Percentiles rank a stretch among this genome's conserved stretches.
These are phyloP conservation scores for Hirtodrosophila trivittata DNA, from an alignment of 2,888 invertebrate genomes.

Conservation along the genomic window DNA sequence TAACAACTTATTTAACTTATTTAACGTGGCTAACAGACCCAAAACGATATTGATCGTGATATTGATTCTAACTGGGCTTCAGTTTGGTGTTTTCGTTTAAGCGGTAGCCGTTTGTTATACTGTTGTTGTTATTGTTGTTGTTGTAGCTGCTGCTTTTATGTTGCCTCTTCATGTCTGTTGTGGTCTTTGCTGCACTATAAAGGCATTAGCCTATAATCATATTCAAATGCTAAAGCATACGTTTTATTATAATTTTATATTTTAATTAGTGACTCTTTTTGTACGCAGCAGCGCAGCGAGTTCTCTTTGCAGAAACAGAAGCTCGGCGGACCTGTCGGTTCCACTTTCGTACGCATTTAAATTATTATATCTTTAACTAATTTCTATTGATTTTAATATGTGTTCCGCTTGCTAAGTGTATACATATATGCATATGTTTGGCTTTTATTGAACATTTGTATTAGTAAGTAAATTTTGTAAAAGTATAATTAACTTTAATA, in stretches of 20 bases:
- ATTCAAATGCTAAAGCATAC: constrained; percentile 64
- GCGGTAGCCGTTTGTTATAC: constrained; percentile 13
- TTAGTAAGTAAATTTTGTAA: not conserved
- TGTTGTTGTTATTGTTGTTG: constrained; percentile 1
- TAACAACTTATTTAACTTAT: constrained; percentile 67
- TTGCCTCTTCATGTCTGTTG: constrained; percentile 8
- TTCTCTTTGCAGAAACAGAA: constrained; percentile 57
- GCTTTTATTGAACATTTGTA: not conserved
- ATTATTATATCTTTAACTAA: constrained; percentile 71
- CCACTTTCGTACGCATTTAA: constrained; percentile 69
- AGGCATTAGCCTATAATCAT: constrained; percentile 54
- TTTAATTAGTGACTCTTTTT: constrained; percentile 60
- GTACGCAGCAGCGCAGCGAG: constrained; percentile 7
- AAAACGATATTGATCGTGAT: constrained; percentile 36
- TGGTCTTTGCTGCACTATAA: constrained; percentile 43
- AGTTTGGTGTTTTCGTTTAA: constrained; percentile 4
- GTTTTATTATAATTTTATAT: constrained; percentile 69
- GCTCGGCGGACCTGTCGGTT: constrained; percentile 70
- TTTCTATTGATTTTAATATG: constrained; percentile 64
- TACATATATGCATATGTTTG: constrained; percentile 5
- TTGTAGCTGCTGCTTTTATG: constrained; percentile 1
- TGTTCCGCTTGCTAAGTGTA: constrained; percentile 52
- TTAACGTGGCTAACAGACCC: constrained; percentile 40
- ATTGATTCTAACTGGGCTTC: constrained; percentile 34
- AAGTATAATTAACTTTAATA: not conserved